Conservation (phyloP, 1,140 invertebrate species). For the Pollicipes pollicipes region DNA sequence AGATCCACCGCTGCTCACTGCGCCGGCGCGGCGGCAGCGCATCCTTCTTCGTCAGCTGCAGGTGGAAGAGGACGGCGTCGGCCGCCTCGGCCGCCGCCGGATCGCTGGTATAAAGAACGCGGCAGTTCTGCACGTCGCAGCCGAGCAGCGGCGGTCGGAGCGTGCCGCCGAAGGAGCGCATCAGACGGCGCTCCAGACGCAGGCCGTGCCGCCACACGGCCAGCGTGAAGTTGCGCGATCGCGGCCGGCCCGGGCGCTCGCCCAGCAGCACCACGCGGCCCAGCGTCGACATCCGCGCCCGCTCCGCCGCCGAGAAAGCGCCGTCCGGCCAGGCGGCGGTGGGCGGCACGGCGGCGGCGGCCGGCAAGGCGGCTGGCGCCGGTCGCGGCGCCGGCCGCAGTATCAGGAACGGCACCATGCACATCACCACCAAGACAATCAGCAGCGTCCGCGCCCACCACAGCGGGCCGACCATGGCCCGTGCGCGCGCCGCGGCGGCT, state of each 20-base stretch:
- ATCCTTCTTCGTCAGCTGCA: conserved; percentile 30
- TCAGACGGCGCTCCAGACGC: conserved; percentile 19
- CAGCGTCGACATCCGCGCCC: conserved; percentile 11
- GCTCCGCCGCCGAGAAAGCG: too few species aligned
- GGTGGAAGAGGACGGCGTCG: conserved; percentile 38
- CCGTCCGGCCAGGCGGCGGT: too few species aligned
- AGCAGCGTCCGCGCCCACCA: too few species aligned
- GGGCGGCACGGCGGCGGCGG: too few species aligned
- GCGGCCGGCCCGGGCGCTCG: conserved; percentile 11
- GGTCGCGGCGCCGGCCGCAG: too few species aligned
- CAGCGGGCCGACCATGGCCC: too few species aligned
- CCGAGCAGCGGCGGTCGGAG: conserved; percentile 31
- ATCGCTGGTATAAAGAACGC: conserved; percentile 28
- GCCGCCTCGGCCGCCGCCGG: conserved; percentile 24
- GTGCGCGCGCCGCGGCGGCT: too few species aligned
- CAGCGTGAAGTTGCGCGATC: conserved; percentile 18
- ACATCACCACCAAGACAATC: too few species aligned
- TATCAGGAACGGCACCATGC: too few species aligned
- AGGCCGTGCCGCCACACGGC: conserved; percentile 20
- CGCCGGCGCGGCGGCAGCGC: conserved; percentile 25
- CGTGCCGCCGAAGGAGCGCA: conserved; percentile 16
- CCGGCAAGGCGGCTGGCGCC: too few species aligned
- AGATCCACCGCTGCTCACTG: conserved; percentile 39
- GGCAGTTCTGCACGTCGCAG: conserved; percentile 37
- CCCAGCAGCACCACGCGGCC: conserved; percentile 16